Conservation (phyloP, 1,140 invertebrate species). For the Leptestheria dahalacensis region DNA sequence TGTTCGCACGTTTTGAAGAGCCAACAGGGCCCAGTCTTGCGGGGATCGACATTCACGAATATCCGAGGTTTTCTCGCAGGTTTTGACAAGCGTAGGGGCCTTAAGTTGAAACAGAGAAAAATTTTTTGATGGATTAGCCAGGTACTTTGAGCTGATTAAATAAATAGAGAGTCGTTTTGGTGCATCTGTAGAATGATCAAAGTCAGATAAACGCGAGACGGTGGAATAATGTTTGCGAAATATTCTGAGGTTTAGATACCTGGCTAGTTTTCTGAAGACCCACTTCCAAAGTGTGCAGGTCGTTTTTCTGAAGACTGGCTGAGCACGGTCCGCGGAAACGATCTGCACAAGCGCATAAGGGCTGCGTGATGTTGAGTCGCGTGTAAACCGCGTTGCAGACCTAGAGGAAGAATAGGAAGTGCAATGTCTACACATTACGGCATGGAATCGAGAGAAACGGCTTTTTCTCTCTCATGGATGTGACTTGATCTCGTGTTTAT, state of each 20-base stretch:
- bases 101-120: too few relatives aligned
- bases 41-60: constrained; percentile 74
- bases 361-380: constrained; percentile 77
- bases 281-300: constrained; percentile 77
- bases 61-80: constrained; percentile 74
- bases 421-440: neutral
- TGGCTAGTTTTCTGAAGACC: constrained; percentile 21
- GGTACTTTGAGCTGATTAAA: too few relatives aligned
- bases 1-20: constrained; percentile 76
- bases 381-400: constrained; percentile 87
- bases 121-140: too few relatives aligned
- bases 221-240: too few relatives aligned
- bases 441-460: neutral
- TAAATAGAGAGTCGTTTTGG: too few relatives aligned
- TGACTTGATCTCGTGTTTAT: too few relatives aligned
- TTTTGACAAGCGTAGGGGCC: constrained; percentile 78
- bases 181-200: too few relatives aligned
- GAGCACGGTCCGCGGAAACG: constrained; percentile 77
- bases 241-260: constrained; percentile 2
- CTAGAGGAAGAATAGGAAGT: constrained; percentile 29
- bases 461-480: neutral
- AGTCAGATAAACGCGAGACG: too few relatives aligned
- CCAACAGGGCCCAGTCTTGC: constrained; percentile 78
- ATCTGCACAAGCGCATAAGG: constrained; percentile 72
- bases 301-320: constrained; percentile 68